Conservation (phyloP, 2,113 vertebrate genomes). For the Leptobrachium leishanense region DNA sequence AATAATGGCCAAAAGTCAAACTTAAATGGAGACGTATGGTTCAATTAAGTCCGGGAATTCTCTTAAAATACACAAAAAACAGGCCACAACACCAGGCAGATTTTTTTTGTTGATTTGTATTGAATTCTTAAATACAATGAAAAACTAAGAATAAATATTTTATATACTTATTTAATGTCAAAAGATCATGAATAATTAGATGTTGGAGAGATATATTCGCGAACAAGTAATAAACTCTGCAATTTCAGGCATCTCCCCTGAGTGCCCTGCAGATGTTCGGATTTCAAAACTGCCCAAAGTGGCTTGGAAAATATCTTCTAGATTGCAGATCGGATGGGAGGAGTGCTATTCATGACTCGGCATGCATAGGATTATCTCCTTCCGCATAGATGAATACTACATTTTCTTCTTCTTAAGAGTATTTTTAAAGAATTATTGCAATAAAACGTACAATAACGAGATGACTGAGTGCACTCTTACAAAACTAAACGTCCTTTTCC, state of each 20-base stretch:
- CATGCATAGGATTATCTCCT: background rate
- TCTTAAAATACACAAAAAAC: background rate
- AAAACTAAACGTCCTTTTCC: too few relatives aligned
- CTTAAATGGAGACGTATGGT: background rate
- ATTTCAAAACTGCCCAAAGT: background rate
- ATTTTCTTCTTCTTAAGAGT: too few relatives aligned
- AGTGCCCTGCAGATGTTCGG: background rate
- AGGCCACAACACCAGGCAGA: background rate
- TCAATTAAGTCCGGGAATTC: background rate
- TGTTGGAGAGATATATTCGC: conserved; percentile 1
- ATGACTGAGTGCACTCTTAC: background rate
- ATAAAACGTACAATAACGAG: background rate
- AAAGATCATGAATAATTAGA: conserved; percentile 10
- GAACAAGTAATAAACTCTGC: conserved; percentile 1
- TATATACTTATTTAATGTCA: background rate
- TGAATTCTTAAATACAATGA: background rate
- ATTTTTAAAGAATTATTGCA: too few relatives aligned
- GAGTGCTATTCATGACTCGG: background rate
- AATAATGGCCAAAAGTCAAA: conserved; percentile 3
- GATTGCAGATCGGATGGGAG: background rate
- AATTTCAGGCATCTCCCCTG: background rate
- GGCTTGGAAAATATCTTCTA: background rate
- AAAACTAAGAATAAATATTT: background rate
- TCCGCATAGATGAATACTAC: too few relatives aligned
- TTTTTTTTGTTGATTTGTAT: background rate